phyloP scores from a whole-genome alignment of 1,140 invertebrate genomes.

The Drosophila busckii region DNA sequence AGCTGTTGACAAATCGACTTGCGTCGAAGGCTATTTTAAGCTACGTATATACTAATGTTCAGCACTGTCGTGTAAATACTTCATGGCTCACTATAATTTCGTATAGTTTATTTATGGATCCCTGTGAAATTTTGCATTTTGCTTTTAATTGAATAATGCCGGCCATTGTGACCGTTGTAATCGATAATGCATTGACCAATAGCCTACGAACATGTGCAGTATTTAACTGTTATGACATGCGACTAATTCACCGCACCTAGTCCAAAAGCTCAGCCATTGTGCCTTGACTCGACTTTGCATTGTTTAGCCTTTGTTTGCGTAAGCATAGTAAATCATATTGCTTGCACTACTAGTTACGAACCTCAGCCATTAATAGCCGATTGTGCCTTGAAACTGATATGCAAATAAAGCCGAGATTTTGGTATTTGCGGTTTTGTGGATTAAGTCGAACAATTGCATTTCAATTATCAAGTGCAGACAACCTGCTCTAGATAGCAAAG shows the following conservation, averaged over 20 bases:
- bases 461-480: too few relatives aligned
- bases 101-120: too few relatives aligned
- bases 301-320: slow-evolving; percentile 3
- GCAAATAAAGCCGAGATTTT: slow-evolving; percentile 4
- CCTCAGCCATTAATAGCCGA: slow-evolving; percentile 30
- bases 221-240: slow-evolving; percentile 53
- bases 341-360: too few relatives aligned
- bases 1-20: slow-evolving; percentile 61
- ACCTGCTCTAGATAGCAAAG: too few relatives aligned
- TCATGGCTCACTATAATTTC: too few relatives aligned
- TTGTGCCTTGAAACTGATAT: slow-evolving; percentile 10
- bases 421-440: not conserved
- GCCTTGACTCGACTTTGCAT: slow-evolving; percentile 15
- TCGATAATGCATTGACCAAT: slow-evolving; percentile 57
- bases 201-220: slow-evolving; percentile 44
- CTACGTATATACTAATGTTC: slow-evolving; percentile 22
- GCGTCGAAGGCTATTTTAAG: slow-evolving; percentile 24
- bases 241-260: not conserved
- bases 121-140: slow-evolving; percentile 41
- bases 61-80: slow-evolving; percentile 1
- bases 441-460: slow-evolving; percentile 1
- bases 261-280: not conserved
- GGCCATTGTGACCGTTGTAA: too few relatives aligned
- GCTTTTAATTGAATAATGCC: slow-evolving; percentile 32
- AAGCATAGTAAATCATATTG: too few relatives aligned